Percentiles rank a stretch among this genome's conserved stretches.
Conservation (phyloP, 92 coral and sea anemone species). For the Porites evermanni region DNA sequence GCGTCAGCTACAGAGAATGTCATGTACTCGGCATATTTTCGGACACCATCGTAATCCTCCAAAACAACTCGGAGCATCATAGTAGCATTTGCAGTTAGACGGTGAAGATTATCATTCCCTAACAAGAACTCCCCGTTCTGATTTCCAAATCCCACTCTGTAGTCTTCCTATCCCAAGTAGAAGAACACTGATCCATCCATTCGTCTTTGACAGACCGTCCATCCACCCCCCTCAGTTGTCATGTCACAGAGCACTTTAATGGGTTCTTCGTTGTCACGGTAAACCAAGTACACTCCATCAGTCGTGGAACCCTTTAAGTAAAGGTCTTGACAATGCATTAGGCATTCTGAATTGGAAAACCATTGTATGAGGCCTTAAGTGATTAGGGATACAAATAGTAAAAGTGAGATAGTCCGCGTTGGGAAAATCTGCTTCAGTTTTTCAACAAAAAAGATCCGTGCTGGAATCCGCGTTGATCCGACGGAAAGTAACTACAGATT, state of each 20-base stretch:
- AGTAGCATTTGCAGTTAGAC: conserved; percentile 12
- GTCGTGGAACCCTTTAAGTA: background rate
- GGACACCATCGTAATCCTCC: conserved; percentile 53
- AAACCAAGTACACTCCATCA: conserved; percentile 3
- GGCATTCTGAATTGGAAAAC: conserved; percentile 4
- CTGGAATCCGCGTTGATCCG: too few relatives aligned
- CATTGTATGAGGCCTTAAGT: too few relatives aligned
- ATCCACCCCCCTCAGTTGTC: conserved; percentile 29
- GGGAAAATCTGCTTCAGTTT: too few relatives aligned
- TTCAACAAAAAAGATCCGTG: too few relatives aligned
- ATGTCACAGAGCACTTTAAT: conserved; percentile 29
- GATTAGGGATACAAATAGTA: too few relatives aligned
- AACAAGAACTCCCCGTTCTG: conserved; percentile 62
- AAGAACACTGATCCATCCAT: conserved; percentile 35
- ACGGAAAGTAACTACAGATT: too few relatives aligned
- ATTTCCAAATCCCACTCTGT: conserved; percentile 63
- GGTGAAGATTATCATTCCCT: conserved; percentile 59
- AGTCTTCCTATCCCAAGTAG: conserved; percentile 4
- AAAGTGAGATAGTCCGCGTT: too few relatives aligned
- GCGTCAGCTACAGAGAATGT: conserved; percentile 44
- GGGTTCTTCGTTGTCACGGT: conserved; percentile 15
- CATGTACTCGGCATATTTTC: conserved; percentile 55
- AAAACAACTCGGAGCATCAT: conserved; percentile 43
- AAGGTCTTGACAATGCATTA: conserved; percentile 13
- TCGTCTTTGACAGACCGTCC: conserved; percentile 22